These are phyloP conservation scores for Trogon melanurus DNA, from an alignment of 2,113 vertebrate species.

Conservation along the genomic window DNA sequence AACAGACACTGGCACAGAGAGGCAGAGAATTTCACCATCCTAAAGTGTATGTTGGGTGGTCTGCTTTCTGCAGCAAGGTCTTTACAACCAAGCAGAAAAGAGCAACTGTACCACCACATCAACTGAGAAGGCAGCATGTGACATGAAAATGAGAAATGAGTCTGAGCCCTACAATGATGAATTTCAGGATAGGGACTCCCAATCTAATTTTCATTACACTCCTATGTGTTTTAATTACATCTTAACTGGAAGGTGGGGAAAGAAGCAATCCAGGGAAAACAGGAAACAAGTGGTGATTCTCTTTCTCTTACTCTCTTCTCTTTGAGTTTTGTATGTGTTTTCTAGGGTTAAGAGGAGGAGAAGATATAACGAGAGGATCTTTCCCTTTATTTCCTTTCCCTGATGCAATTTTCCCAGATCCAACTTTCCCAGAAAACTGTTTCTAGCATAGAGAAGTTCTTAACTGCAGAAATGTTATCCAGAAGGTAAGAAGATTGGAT, in stretches of 20 bases:
- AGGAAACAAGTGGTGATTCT: accelerated
- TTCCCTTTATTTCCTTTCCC: not conserved
- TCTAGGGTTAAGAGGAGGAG: not conserved
- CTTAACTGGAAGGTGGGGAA: not conserved
- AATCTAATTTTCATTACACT: not conserved
- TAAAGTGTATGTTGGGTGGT: not conserved
- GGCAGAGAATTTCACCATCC: not conserved
- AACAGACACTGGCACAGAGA: not conserved
- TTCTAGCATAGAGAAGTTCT: not conserved
- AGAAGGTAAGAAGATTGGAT: not conserved
- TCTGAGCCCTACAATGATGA: not conserved
- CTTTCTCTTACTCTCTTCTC: not conserved
- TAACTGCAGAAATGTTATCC: not conserved
- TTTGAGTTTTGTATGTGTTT: not conserved
- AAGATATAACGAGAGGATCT: not conserved
- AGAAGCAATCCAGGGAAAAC: not conserved
- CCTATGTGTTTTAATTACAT: not conserved
- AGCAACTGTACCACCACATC: not conserved
- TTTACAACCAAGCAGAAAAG: not conserved
- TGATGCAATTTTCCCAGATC: not conserved
- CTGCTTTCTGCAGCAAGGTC: not conserved
- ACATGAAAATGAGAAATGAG: not conserved
- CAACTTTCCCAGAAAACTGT: not conserved
- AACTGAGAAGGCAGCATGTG: not conserved
- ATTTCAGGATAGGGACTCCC: not conserved